Evolutionary conservation across 2,113 vertebrate genomes (phyloP), one percentile per base, ranked within the genome.

Genomic region (Hippopotamus amphibius): DNA sequence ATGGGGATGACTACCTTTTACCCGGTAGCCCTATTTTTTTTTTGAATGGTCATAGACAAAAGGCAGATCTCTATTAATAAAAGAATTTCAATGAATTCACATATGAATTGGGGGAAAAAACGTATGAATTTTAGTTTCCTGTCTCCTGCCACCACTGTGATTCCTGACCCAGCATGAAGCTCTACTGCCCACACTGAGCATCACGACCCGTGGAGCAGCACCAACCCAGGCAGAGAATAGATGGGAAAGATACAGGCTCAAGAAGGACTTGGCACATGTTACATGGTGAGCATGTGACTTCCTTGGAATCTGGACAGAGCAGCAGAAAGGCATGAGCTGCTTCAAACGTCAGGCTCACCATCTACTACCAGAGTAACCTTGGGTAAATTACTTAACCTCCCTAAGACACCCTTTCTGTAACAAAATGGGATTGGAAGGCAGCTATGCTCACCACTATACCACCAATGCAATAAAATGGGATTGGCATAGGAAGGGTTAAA

Each of bases 391-490:
- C 59, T 86, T 57, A 69, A 63, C 33, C 43, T 91, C n/a, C 43
- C 63, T 74, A 53, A 94, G 17, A 57, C 5, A 71, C 7, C 7
- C 46, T 65, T 91, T 63, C 77, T 94, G 33, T 61, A 85, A 76
- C 28, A 82, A 61, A 77, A 46, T 82, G 72, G 53, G 37, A 82
- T 26, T 57, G 30, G 26, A 99, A 99, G 98, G 98, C 98, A 99
- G 98, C 98, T 98, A 98, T 98, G 98, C 98, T 98, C 97, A 98
- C 98, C 98, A 98, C 98, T 98, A 98, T 98, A 98, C 98, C 98
- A 99, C 98, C 98, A 98, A 98, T 37, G 37, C 61, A 85, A 76
- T 33, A 82, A 61, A 77, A 46, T 82, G 72, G 53, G 37, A 82
- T 26, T 57, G 30, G 26, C 43, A 85, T 66, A 61, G 68, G 41